phyloP scores from a whole-genome alignment of 2,888 invertebrate species.

The Chrysotoxum bicinctum region DNA sequence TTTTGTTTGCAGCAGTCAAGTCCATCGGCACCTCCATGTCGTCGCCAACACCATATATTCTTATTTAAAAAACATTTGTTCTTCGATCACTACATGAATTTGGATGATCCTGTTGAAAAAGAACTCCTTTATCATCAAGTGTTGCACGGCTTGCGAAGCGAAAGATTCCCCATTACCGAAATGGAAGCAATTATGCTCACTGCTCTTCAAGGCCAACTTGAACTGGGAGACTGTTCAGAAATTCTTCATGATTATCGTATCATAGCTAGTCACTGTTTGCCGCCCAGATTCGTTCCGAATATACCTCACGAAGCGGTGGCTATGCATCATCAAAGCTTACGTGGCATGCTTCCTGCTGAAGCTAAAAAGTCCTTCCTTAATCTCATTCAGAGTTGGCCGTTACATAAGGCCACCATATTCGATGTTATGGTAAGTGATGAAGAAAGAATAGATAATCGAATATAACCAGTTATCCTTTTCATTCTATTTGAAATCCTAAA shows the following conservation, averaged over 20 bases:
- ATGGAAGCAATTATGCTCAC: conserved; percentile 98
- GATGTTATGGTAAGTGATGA: conserved; percentile 91
- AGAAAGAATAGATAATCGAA: not conserved
- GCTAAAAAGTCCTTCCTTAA: conserved; percentile 96
- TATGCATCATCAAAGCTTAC: conserved; percentile 94
- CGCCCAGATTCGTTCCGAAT: conserved; percentile 90
- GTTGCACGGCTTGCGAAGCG: conserved; percentile 93
- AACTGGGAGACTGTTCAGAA: conserved; percentile 91
- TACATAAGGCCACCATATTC: conserved; percentile 95
- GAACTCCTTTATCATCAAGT: conserved; percentile 97
- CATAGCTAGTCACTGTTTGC: conserved; percentile 91
- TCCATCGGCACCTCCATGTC: conserved; percentile 80
- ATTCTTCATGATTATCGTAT: conserved; percentile 85
- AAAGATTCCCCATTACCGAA: conserved; percentile 95
- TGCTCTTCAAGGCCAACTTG: conserved; percentile 95
- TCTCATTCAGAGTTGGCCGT: conserved; percentile 95
- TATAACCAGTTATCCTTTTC: not conserved
- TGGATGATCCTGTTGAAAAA: conserved; percentile 94
- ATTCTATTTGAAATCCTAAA: not conserved
- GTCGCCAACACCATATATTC: conserved; percentile 86
- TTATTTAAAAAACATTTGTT: conserved; percentile 92
- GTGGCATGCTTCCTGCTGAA: conserved; percentile 92
- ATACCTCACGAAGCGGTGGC: conserved; percentile 92
- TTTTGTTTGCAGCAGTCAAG: conserved; percentile 77
- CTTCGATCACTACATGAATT: conserved; percentile 89